phyloP scores from a whole-genome alignment of 2,797 vertebrate genomes.

The Coreius guichenoti region DNA sequence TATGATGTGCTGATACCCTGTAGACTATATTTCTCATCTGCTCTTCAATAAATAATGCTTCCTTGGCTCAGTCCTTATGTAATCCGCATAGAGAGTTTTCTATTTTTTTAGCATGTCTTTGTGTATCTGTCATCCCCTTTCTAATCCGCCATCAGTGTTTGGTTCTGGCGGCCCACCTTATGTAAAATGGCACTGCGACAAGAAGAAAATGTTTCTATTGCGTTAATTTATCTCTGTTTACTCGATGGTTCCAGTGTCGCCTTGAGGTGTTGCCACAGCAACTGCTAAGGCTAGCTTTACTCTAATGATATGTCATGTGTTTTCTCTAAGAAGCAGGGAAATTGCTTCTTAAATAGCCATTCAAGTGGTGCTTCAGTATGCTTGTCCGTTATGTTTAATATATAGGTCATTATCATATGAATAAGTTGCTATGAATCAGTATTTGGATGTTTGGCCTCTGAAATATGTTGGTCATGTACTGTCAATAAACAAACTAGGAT shows the following conservation, averaged over 20 bases:
- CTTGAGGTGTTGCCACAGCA: constrained; percentile 77
- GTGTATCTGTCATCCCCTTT: background rate
- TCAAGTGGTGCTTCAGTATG: background rate
- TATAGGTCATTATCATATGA: background rate
- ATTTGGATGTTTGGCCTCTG: background rate
- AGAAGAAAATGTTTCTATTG: constrained; percentile 57
- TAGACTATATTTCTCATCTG: constrained; percentile 5
- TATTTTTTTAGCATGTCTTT: constrained; percentile 6
- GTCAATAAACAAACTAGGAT: background rate
- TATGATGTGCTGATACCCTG: background rate
- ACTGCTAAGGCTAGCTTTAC: constrained; percentile 65
- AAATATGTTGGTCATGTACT: background rate
- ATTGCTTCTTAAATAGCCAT: background rate
- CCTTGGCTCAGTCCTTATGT: constrained; percentile 27
- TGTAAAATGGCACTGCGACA: constrained; percentile 67
- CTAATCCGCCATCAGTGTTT: constrained; percentile 55
- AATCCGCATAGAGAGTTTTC: constrained; percentile 4
- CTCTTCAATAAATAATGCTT: constrained; percentile 43
- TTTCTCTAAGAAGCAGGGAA: constrained; percentile 28
- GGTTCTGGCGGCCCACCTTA: constrained; percentile 61
- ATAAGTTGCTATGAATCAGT: background rate
- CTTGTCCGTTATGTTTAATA: background rate
- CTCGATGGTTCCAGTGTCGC: constrained; percentile 61
- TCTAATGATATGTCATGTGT: constrained; percentile 58
- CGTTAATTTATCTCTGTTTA: constrained; percentile 67